Evolutionary conservation across 2,888 invertebrate species (phyloP), one percentile per base, ranked within the genome.

Genomic region (Lathronympha strigana): DNA sequence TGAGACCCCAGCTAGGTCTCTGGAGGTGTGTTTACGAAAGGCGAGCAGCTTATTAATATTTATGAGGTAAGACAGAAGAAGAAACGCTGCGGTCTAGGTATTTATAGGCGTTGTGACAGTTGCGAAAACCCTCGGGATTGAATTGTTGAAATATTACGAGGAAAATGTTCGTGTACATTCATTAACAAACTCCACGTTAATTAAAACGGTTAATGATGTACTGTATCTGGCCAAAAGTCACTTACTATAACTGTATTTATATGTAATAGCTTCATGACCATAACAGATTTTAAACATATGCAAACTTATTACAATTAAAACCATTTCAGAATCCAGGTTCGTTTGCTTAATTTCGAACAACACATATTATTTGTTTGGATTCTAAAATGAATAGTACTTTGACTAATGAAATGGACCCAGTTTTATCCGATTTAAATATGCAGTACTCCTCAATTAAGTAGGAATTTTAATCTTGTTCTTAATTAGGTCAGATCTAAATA

Each of bases 11-110:
- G 76, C 79, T 83, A 81, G 73, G 74, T 86, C 83, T 81, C 72
- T 55, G 55, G 79, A 79, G 80, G 80, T 80, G 71, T 79, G 77
- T 73, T 72, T 76, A 71, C 64, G 74, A 77, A 80, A 77, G 76
- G 78, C 74, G 71, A 70, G 74, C 71, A 75, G 69, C 69, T 76
- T 74, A 80, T 83, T 82, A 81, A 83, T 84, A 87, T 88, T 82
- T 85, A 86, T 81, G 77, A 80, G 73, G 71, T 72, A 68, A 62
- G 66, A 66, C 66, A 68, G 66, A 61, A 61, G 55, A 64, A 60
- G 51, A 58, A 25, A 43, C 50, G n/a, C 53, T 54, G 66, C 54
- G 66, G 66, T 66, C 66, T 66, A 61, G 66, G 60, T 61, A 31
- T 66, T 61, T 61, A 66, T 66, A 54, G 54, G 31, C 54, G 38